phyloP scores from a whole-genome alignment of 2,797 vertebrate genomes.

The Holocentrus rufus region DNA sequence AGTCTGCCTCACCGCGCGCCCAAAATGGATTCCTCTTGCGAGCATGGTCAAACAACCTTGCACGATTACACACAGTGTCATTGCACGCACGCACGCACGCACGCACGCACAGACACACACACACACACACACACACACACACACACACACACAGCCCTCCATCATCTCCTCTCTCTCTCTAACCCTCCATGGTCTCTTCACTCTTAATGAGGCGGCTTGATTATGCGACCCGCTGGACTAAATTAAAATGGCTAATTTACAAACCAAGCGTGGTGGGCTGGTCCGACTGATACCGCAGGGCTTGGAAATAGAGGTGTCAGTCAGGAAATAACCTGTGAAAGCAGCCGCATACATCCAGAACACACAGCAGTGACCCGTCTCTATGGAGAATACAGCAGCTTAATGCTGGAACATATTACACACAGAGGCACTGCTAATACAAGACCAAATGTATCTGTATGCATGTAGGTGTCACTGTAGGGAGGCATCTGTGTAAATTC shows the following conservation, averaged over 20 bases:
- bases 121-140: conserved; percentile 6
- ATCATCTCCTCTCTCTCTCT: conserved; percentile 32
- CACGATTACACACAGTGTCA: conserved; percentile 37
- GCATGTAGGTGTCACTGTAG: too few relatives aligned
- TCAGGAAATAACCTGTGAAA: background rate
- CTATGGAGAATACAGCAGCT: too few relatives aligned
- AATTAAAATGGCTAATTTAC: conserved; percentile 68
- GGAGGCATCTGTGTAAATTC: too few relatives aligned
- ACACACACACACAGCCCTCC: conserved; percentile 27
- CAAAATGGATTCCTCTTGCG: conserved; percentile 5
- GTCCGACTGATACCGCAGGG: conserved; percentile 28
- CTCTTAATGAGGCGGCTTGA: conserved; percentile 61
- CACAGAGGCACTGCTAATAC: too few relatives aligned
- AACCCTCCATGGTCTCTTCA: conserved; percentile 51
- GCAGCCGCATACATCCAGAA: background rate
- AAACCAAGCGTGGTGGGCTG: conserved; percentile 51
- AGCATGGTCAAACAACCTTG: conserved; percentile 26
- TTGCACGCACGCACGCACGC: conserved; percentile 6
- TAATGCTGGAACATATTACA: too few relatives aligned
- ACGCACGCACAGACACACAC: conserved; percentile 20
- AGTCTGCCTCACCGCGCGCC: background rate
- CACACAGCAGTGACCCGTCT: background rate
- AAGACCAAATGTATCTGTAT: too few relatives aligned
- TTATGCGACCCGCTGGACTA: conserved; percentile 64
- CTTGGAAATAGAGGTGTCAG: conserved; percentile 19